Evolutionary conservation across 2,113 vertebrate genomes (phyloP), one percentile per base, ranked within the genome.

Genomic region (Oryzias celebensis): DNA sequence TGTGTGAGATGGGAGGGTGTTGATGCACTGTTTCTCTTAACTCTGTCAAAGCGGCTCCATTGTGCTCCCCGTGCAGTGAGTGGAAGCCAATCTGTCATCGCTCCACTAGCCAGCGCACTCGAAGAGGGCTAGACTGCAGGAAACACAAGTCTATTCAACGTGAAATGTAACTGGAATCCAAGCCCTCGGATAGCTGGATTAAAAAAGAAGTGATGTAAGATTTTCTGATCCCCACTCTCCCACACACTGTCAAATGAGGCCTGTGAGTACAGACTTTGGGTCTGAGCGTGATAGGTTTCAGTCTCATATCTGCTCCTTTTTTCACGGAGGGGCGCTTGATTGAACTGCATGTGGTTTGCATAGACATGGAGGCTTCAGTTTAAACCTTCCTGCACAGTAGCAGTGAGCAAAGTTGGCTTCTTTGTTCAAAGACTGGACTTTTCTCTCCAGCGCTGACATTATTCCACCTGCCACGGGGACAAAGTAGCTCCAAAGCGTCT

Each of bases 21-120:
- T 73, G 72, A 85, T 83, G 82, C 76, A 81, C 83, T 87, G 78
- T 85, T 88, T 88, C 85, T 87, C 82, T 85, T 81, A 87, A 81
- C 82, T 86, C 82, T 85, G 84, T 88, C 86, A 88, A 88, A 90
- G 82, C 78, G 83, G 81, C 83, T 89, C 77, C 64, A 88, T 87
- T 90, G 86, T 88, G 86, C 82, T 88, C 77, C 79, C 67, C 71
- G 82, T 86, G 87, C 87, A 86, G 75, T 73, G 73, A 88, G 82
- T 86, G 73, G 85, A 86, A 86, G 87, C 86, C 86, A 87, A 89
- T 90, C 86, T 89, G 84, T 89, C 89, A 90, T 88, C 81, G 83
- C 86, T 87, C 86, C 81, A 85, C 83, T 74, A 83, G 81, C 85
- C 85, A 86, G 85, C 75, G 28, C 69, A 78, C 78, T 68, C 75